Percentiles rank a stretch among this genome's conserved stretches.
These are phyloP conservation scores for Hermatobates lingyangjiaoensis DNA, from an alignment of 1,140 invertebrate species.

Conservation along the genomic window DNA sequence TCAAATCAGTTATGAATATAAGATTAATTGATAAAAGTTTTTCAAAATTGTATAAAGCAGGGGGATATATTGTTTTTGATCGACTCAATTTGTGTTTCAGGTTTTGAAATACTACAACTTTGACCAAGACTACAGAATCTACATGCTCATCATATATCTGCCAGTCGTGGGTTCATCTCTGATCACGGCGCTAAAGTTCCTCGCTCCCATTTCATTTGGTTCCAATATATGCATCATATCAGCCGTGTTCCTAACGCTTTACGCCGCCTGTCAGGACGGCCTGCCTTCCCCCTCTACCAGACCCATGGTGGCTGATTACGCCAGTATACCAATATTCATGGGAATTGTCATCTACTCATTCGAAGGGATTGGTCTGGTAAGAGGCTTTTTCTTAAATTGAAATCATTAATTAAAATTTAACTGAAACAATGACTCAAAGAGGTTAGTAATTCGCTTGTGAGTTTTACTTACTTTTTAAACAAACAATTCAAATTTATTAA, in stretches of 20 bases:
- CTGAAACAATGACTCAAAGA: not conserved
- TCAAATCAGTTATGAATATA: too few relatives aligned
- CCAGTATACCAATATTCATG: slow-evolving; percentile 55
- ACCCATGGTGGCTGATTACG: slow-evolving; percentile 29
- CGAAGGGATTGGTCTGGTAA: slow-evolving; percentile 64
- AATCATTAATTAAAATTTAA: not conserved
- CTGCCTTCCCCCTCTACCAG: slow-evolving; percentile 14
- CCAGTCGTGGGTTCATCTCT: slow-evolving; percentile 50
- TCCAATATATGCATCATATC: slow-evolving; percentile 56
- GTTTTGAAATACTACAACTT: slow-evolving; percentile 40
- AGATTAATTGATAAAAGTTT: too few relatives aligned
- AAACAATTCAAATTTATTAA: too few relatives aligned
- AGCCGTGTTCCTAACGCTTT: slow-evolving; percentile 62
- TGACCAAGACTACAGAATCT: slow-evolving; percentile 37
- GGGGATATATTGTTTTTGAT: too few relatives aligned
- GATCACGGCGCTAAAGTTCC: slow-evolving; percentile 63
- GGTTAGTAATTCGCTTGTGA: too few relatives aligned
- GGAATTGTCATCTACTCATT: slow-evolving; percentile 75
- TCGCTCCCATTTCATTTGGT: slow-evolving; percentile 69
- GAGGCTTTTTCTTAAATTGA: not conserved
- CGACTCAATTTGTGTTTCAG: slow-evolving; percentile 28
- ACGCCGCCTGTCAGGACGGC: slow-evolving; percentile 29
- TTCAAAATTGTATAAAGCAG: too few relatives aligned
- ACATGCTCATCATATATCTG: slow-evolving; percentile 51
- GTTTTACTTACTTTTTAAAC: too few relatives aligned